These are phyloP conservation scores for Micromesistius poutassou DNA, from an alignment of 2,797 vertebrate genomes.

Conservation along the genomic window DNA sequence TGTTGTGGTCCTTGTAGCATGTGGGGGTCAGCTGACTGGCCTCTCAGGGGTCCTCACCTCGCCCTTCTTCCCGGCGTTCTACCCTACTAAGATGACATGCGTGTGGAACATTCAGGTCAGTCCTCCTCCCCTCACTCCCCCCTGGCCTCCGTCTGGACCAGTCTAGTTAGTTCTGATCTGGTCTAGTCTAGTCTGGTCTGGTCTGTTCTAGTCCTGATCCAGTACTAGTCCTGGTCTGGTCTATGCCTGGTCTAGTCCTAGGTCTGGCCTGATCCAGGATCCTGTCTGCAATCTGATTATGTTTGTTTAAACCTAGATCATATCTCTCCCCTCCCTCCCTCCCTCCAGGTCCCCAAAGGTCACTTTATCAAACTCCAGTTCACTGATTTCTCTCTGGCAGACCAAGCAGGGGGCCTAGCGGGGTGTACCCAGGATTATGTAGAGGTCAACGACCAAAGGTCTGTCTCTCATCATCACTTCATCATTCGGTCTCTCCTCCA, in stretches of 20 bases:
- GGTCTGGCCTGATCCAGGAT: neutral
- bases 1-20: slow-evolving; percentile 67
- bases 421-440: slow-evolving; percentile 81
- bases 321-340: neutral
- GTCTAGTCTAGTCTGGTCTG: neutral
- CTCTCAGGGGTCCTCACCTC: slow-evolving; percentile 75
- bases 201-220: neutral
- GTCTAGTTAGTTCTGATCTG: neutral
- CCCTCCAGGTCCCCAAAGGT: slow-evolving; percentile 71
- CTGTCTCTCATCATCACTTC: slow-evolving; percentile 26
- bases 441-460: slow-evolving; percentile 77
- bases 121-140: neutral
- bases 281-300: neutral
- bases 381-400: slow-evolving; percentile 73
- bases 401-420: slow-evolving; percentile 48
- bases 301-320: neutral
- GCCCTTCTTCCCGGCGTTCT: slow-evolving; percentile 85
- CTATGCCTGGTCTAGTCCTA: neutral
- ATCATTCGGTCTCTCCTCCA: neutral
- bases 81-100: slow-evolving; percentile 77
- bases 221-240: neutral
- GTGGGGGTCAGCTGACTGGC: slow-evolving; percentile 73
- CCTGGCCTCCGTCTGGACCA: neutral
- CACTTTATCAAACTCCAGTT: slow-evolving; percentile 84
- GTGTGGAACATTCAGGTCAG: slow-evolving; percentile 84